A percentile compares a stretch with the other conserved stretches of the same genome.
phyloP scores from a whole-genome alignment of 2,113 vertebrate species.

The Rhinopomastus cyanomelas region DNA sequence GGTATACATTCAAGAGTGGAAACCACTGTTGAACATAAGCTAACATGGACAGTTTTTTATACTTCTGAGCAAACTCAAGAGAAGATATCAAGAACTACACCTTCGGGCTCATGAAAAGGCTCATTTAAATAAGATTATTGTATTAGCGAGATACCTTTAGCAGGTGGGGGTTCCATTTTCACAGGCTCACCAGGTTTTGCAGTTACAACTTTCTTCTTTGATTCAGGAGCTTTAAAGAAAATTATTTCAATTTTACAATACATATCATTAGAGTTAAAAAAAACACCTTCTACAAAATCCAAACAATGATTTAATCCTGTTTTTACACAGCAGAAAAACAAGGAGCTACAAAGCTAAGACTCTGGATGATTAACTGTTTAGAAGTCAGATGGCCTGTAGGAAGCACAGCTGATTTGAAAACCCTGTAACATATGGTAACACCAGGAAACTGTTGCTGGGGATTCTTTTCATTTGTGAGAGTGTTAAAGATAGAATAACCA shows the following conservation, averaged over 20 bases:
- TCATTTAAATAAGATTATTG: background rate
- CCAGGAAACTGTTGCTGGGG: conserved; percentile 2
- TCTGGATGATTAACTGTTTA: background rate
- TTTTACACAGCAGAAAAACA: conserved; percentile 3
- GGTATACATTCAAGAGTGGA: background rate
- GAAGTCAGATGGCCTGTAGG: background rate
- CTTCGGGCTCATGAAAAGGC: background rate
- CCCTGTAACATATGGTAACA: background rate
- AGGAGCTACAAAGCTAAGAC: background rate
- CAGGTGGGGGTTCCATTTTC: conserved; percentile 74
- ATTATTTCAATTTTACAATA: conserved; percentile 62
- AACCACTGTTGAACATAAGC: background rate
- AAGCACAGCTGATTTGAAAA: background rate
- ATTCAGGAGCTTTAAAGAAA: conserved; percentile 77
- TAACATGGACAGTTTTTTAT: background rate
- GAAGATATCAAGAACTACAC: background rate
- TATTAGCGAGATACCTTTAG: conserved; percentile 72
- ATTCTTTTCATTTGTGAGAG: conserved; percentile 27
- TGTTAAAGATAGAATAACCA: background rate
- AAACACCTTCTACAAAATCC: background rate
- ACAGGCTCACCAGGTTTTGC: conserved; percentile 71
- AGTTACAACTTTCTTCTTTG: conserved; percentile 69
- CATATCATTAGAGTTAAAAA: background rate
- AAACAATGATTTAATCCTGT: background rate
- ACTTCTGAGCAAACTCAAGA: background rate